Conservation (phyloP, 2,888 invertebrate species). For the Adela reaumurella region DNA sequence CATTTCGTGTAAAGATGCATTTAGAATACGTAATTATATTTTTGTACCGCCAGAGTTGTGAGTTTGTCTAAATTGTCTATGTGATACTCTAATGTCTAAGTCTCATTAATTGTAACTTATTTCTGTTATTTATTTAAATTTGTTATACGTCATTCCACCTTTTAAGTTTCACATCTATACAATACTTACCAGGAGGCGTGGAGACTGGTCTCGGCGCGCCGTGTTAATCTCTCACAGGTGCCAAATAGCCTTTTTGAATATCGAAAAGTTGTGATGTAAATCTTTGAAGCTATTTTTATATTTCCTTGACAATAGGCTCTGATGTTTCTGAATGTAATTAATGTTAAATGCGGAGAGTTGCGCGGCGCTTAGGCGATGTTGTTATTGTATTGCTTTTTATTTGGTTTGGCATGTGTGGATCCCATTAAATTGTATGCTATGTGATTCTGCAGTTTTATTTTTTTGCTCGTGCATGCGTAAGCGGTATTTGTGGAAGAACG, state of each 20-base stretch:
- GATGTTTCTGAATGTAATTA: neutral
- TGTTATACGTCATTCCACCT: neutral
- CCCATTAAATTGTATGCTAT: constrained; percentile 55
- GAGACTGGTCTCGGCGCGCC: neutral
- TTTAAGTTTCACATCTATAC: neutral
- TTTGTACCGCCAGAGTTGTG: neutral
- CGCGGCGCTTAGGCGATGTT: neutral
- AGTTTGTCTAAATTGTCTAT: neutral
- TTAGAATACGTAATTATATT: neutral
- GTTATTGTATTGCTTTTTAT: neutral
- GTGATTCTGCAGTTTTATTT: constrained; percentile 35
- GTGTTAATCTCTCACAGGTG: neutral
- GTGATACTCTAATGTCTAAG: neutral
- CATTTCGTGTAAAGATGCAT: neutral
- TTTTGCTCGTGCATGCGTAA: constrained; percentile 30
- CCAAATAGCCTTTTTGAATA: neutral
- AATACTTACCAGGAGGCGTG: neutral
- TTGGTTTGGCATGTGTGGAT: constrained; percentile 16
- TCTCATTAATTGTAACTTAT: neutral
- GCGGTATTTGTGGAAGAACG: neutral
- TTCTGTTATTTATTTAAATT: neutral
- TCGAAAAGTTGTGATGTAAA: neutral
- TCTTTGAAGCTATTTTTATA: neutral
- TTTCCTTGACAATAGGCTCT: neutral
- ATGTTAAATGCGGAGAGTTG: neutral